Evolutionary conservation across 2,888 invertebrate species (phyloP), one percentile per base, ranked within the genome.

Genomic region (Drosophila kambysellisi): DNA sequence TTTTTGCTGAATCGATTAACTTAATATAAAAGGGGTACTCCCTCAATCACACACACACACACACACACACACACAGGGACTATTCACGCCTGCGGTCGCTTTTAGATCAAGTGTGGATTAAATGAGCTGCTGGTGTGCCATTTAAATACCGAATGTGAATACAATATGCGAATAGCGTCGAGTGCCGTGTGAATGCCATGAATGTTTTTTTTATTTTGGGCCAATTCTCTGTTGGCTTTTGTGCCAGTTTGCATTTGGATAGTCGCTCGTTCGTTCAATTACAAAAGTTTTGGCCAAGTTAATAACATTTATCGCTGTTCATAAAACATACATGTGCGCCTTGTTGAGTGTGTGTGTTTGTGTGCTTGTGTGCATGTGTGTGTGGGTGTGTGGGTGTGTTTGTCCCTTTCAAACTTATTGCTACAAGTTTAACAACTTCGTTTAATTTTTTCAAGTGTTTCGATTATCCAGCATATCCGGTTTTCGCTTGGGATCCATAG

Each of bases 361-460:
- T 39, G 54, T 62, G 52, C 37, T 33, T 35, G 33, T 48, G 37
- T 41, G 48, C 43, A 25, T 53, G 50, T 43, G n/a, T 59, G 53
- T 59, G 11, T 52, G 30, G 46, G 58, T 60, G 41, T 72, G 67
- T 63, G 46, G 6, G 1, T 20, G 15, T 66, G 72, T 70, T 74
- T 65, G 54, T 39, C 50, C 51, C 66, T 56, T 41, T 46, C 41
- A 83, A 85, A 88, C 79, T 86, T 88, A 70, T 72, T 79, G 89
- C 84, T 88, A 84, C 86, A 85, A 86, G 84, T 88, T 83, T 68
- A 85, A 79, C 87, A 87, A 79, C 76, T 83, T 76, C 29, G 37
- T 29, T 54, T 39, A 12, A 54, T 37, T 54, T 37, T 35, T 48
- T 58, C 76, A 64, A 71, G 53, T 69, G 78, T 64, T 57, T 67